Conservation (phyloP, 1,140 invertebrate species). For the Mactra quadrangularis region DNA sequence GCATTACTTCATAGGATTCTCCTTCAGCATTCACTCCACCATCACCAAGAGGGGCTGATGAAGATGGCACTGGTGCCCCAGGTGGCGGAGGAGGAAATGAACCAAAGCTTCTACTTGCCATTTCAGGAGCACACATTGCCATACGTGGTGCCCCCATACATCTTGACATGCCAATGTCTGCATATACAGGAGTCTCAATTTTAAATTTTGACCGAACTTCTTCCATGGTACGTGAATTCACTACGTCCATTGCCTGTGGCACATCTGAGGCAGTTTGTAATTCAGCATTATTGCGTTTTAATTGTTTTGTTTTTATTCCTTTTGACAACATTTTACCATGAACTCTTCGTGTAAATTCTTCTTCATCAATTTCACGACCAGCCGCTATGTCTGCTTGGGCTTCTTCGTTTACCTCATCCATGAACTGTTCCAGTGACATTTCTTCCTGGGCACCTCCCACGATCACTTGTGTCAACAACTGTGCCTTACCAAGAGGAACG, state of each 20-base stretch:
- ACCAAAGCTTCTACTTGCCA: background rate
- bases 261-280: slow-evolving; percentile 41
- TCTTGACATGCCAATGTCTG: background rate
- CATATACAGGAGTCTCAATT: background rate
- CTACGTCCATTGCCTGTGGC: slow-evolving; percentile 53
- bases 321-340: slow-evolving; percentile 60
- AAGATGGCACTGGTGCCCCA: background rate
- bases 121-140: background rate
- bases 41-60: too few species aligned
- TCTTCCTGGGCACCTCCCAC: slow-evolving; percentile 79
- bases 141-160: background rate
- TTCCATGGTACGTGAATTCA: slow-evolving; percentile 53
- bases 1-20: slow-evolving; percentile 24
- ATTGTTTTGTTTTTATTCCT: slow-evolving; percentile 66
- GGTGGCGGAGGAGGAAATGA: background rate
- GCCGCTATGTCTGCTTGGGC: slow-evolving; percentile 63
- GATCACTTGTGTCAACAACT: slow-evolving; percentile 72
- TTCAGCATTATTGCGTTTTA: slow-evolving; percentile 61
- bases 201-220: slow-evolving; percentile 49
- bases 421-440: slow-evolving; percentile 75
- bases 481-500: slow-evolving; percentile 73
- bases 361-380: slow-evolving; percentile 63
- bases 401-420: slow-evolving; percentile 75
- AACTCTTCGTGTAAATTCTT: slow-evolving; percentile 62
- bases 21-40: background rate